Conservation (phyloP, 2,888 invertebrate genomes). For the Cantharis rustica region DNA sequence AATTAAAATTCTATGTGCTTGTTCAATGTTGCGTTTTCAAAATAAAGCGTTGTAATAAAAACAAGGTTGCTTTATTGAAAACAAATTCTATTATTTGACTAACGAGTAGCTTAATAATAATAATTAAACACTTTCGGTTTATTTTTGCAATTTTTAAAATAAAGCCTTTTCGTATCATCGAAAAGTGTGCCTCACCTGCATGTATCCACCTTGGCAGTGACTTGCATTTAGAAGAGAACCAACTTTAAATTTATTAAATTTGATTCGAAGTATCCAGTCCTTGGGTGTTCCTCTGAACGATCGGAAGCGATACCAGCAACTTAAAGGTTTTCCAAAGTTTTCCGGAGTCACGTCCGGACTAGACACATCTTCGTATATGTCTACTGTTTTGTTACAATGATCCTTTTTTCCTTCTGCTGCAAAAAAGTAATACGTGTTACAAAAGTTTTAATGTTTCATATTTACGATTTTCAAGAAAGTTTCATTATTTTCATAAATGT, state of each 20-base stretch:
- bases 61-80: not conserved
- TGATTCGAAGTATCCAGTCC: slow-evolving; percentile 87
- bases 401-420: slow-evolving; percentile 73
- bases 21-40: not conserved
- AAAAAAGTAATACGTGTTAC: slow-evolving; percentile 30
- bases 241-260: slow-evolving; percentile 93
- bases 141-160: not conserved
- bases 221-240: slow-evolving; percentile 86
- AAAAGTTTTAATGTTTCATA: not conserved
- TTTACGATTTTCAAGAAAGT: not conserved
- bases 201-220: slow-evolving; percentile 83
- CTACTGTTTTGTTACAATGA: slow-evolving; percentile 93
- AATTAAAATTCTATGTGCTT: slow-evolving; percentile 13
- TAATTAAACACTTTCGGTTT: not conserved
- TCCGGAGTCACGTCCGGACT: slow-evolving; percentile 83
- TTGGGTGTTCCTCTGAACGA: slow-evolving; percentile 85
- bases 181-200: slow-evolving; percentile 71
- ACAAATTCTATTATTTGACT: not conserved
- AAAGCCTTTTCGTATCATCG: not conserved
- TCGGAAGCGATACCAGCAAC: slow-evolving; percentile 89
- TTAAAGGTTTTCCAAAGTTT: slow-evolving; percentile 83
- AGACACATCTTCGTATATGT: slow-evolving; percentile 89
- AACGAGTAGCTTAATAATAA: not conserved
- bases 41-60: slow-evolving; percentile 1
- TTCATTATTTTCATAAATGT: not conserved